Conservation (phyloP, 2,888 invertebrate genomes). For the Eupelmus urozonus region DNA sequence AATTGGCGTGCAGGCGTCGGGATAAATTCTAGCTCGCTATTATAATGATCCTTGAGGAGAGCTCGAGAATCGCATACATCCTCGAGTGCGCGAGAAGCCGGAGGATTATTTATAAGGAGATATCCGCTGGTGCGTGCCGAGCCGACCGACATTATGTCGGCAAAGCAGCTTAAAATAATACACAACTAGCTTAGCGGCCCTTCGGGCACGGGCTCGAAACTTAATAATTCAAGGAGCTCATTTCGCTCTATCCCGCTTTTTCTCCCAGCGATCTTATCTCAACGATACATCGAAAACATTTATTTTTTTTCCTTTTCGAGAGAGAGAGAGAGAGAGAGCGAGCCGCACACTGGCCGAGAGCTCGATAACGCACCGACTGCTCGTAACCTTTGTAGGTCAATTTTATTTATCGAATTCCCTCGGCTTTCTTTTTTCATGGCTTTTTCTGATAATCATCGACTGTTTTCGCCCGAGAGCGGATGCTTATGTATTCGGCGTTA, state of each 20-base stretch:
- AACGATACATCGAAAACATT: too few relatives aligned
- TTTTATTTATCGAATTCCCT: constrained; percentile 2
- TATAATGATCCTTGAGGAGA: too few relatives aligned
- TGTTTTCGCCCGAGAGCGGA: too few relatives aligned
- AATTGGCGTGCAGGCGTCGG: too few relatives aligned
- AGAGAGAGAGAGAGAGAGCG: too few relatives aligned
- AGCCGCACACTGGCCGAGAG: neutral
- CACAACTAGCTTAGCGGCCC: neutral
- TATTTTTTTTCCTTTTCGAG: neutral
- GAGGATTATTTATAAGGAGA: neutral
- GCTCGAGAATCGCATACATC: too few relatives aligned
- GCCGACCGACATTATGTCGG: neutral
- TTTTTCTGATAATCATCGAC: too few relatives aligned
- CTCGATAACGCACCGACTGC: neutral
- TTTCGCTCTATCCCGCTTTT: neutral
- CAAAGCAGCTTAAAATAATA: constrained; percentile 1
- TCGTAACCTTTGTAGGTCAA: constrained; percentile 19
- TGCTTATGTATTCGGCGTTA: too few relatives aligned
- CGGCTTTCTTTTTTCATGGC: neutral
- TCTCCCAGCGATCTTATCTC: neutral
- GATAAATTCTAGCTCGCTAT: too few relatives aligned
- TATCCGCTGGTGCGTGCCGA: neutral
- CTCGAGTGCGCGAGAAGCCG: too few relatives aligned
- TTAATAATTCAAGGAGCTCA: constrained; percentile 18
- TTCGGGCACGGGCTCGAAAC: neutral